Evolutionary conservation across 1,140 invertebrate genomes (phyloP).

Genomic region (Drosophila kohkoa): DNA sequence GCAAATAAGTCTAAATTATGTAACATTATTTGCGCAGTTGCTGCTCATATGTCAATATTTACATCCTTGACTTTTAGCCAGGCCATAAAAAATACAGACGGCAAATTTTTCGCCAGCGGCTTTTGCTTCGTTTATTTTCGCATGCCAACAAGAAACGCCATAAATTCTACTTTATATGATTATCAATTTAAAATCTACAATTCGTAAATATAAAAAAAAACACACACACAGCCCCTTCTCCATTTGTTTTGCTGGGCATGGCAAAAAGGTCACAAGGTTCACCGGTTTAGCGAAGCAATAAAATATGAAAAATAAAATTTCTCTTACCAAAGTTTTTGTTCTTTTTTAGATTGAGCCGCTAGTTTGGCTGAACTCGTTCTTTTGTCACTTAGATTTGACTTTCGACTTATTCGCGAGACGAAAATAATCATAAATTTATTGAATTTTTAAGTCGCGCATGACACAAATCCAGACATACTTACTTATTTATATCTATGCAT

Average conservation of each 20-base stretch:
- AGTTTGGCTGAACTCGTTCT: conserved; percentile 37
- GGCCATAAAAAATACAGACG: conserved; percentile 63
- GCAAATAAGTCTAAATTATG: conserved; percentile 79
- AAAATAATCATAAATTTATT: conserved; percentile 81
- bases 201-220: conserved; percentile 30
- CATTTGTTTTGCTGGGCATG: not conserved
- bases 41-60: conserved; percentile 70
- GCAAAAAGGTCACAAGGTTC: conserved; percentile 33
- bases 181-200: conserved; percentile 76
- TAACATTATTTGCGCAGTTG: conserved; percentile 66
- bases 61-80: conserved; percentile 54
- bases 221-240: not conserved
- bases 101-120: conserved; percentile 36
- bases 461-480: conserved; percentile 26
- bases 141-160: conserved; percentile 39
- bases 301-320: conserved; percentile 24
- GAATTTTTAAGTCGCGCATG: conserved; percentile 69
- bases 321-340: conserved; percentile 19
- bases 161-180: conserved; percentile 80
- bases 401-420: conserved; percentile 33
- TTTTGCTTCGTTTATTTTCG: conserved; percentile 39
- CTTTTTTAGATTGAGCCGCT: conserved; percentile 18
- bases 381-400: conserved; percentile 47
- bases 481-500: not conserved
- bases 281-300: conserved; percentile 17